Conservation (phyloP, 2,797 vertebrate genomes). For the Melanotaenia maccullochi region DNA sequence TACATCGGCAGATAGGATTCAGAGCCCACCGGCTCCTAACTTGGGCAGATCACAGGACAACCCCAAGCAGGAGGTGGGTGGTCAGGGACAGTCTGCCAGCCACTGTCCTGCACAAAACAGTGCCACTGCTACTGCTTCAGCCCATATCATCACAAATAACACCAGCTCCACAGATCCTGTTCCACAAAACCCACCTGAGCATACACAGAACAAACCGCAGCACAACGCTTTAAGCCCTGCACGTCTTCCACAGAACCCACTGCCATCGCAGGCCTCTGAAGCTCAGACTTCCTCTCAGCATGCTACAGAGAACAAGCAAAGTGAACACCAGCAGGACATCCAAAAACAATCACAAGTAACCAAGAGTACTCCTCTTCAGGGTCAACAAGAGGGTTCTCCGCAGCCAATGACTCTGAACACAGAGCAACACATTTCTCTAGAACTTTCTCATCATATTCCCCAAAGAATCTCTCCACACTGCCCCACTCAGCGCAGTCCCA, state of each 20-base stretch:
- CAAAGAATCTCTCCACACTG: constrained; percentile 42
- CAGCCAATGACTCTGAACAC: constrained; percentile 33
- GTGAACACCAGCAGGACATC: constrained; percentile 43
- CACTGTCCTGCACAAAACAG: constrained; percentile 30
- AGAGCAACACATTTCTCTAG: constrained; percentile 39
- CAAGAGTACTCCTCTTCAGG: constrained; percentile 21
- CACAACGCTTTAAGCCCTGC: constrained; percentile 38
- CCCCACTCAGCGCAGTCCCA: constrained; percentile 54
- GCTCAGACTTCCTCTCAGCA: constrained; percentile 34
- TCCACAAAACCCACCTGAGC: constrained; percentile 35
- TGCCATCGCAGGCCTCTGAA: constrained; percentile 28
- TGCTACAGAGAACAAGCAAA: constrained; percentile 25
- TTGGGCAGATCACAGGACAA: constrained; percentile 40
- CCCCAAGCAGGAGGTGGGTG: constrained; percentile 45
- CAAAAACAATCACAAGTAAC: constrained; percentile 33
- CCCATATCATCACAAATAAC: constrained; percentile 33
- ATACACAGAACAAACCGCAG: constrained; percentile 48
- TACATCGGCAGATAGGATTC: constrained; percentile 40
- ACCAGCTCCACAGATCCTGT: constrained; percentile 25
- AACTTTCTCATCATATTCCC: constrained; percentile 26
- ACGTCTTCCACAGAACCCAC: constrained; percentile 23
- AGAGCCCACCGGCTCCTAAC: constrained; percentile 44
- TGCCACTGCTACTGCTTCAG: constrained; percentile 8
- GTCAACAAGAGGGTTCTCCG: constrained; percentile 28
- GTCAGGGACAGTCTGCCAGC: constrained; percentile 27